phyloP scores from a whole-genome alignment of 2,797 vertebrate genomes.

The Acropternis orthonyx region DNA sequence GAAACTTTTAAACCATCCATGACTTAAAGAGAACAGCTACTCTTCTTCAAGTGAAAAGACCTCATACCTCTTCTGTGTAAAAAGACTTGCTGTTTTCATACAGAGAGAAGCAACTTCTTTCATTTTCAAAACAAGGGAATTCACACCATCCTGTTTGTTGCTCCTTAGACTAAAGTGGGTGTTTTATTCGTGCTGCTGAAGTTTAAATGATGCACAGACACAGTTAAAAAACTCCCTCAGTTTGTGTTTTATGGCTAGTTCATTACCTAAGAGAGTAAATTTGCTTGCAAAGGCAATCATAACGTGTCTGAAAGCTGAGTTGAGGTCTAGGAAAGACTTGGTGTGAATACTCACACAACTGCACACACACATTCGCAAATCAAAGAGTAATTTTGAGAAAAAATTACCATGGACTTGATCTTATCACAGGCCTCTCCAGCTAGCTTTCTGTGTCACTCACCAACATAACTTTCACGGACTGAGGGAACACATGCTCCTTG shows the following conservation, averaged over 20 bases:
- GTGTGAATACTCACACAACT: background rate
- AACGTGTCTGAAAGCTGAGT: background rate
- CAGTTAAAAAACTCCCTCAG: background rate
- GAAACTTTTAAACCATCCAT: slow-evolving; percentile 12
- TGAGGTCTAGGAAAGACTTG: background rate
- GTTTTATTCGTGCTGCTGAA: background rate
- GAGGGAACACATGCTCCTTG: background rate
- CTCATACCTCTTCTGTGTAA: background rate
- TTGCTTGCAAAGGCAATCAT: background rate
- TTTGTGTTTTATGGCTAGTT: background rate
- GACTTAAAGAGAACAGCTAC: background rate
- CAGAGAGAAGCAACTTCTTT: slow-evolving; percentile 10
- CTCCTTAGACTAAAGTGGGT: background rate
- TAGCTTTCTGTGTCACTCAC: background rate
- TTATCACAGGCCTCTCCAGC: background rate
- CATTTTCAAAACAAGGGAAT: slow-evolving; percentile 19
- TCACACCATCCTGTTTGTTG: background rate
- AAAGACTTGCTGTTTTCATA: background rate
- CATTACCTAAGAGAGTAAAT: background rate
- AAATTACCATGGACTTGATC: background rate
- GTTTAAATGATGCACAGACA: background rate
- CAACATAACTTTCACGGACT: background rate
- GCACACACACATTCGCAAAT: background rate
- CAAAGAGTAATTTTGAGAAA: background rate
- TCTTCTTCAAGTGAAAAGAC: background rate